phyloP scores from a whole-genome alignment of 2,113 vertebrate genomes.

The Shinisaurus crocodilurus region DNA sequence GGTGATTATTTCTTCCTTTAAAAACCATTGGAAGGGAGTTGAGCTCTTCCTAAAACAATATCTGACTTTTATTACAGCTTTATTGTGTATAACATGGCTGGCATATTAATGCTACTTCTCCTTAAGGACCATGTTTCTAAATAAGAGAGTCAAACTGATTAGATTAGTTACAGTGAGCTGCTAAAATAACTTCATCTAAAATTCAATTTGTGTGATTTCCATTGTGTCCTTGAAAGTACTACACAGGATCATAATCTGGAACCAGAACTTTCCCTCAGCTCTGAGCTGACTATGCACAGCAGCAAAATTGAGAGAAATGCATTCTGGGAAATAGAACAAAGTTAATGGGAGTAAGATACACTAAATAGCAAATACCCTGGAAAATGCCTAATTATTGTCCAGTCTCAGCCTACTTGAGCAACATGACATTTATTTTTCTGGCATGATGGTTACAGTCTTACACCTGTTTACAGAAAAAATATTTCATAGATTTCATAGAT shows the following conservation, averaged over 20 bases:
- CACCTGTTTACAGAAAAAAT: neutral
- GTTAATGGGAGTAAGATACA: neutral
- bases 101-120: conserved; percentile 11
- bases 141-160: conserved; percentile 17
- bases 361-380: neutral
- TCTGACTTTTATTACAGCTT: neutral
- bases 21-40: neutral
- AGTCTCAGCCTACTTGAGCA: neutral
- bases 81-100: neutral
- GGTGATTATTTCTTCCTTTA: neutral
- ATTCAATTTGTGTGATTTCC: conserved; percentile 26
- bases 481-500: too few species aligned
- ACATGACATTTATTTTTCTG: neutral
- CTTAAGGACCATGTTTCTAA: neutral
- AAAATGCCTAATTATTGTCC: neutral
- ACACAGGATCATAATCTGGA: neutral
- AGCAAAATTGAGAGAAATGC: neutral
- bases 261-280: neutral
- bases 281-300: neutral
- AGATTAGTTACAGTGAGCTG: neutral
- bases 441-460: neutral
- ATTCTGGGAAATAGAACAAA: neutral
- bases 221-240: rapidly evolving
- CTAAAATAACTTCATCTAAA: conserved; percentile 15
- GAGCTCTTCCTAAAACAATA: neutral